Conservation (phyloP, 2,797 vertebrate species). For the Eurystomus glaucurus region DNA sequence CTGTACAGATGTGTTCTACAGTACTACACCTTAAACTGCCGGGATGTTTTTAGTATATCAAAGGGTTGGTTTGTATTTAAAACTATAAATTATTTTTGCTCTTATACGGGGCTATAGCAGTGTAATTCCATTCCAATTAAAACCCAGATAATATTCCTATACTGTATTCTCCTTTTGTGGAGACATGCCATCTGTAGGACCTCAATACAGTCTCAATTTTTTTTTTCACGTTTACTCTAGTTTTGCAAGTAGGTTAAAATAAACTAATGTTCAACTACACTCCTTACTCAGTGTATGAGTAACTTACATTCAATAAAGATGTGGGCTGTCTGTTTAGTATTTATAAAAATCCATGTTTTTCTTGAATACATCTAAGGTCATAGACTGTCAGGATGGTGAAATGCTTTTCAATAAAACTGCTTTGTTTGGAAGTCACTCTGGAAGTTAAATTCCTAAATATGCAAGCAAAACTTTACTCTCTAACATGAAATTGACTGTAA, state of each 20-base stretch:
- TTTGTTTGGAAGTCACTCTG: neutral
- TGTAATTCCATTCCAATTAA: neutral
- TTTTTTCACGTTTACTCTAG: neutral
- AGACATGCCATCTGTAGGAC: neutral
- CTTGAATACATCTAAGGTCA: neutral
- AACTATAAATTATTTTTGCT: neutral
- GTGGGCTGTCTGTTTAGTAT: neutral
- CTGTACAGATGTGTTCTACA: neutral
- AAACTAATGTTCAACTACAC: neutral
- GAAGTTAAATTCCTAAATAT: neutral
- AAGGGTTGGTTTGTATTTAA: neutral
- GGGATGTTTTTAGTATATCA: neutral
- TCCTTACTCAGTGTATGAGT: neutral
- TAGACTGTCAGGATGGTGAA: neutral
- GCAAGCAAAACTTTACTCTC: neutral
- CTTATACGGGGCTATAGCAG: fast-evolving
- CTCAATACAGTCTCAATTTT: neutral
- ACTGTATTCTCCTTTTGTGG: neutral
- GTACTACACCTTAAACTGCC: neutral
- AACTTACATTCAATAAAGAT: neutral
- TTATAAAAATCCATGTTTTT: neutral
- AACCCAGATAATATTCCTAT: neutral
- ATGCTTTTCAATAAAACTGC: neutral
- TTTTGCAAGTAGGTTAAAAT: neutral
- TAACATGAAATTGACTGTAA: neutral